Evolutionary conservation across 1,140 invertebrate species (phyloP).

Genomic region (Lutraria rhynchaena): DNA sequence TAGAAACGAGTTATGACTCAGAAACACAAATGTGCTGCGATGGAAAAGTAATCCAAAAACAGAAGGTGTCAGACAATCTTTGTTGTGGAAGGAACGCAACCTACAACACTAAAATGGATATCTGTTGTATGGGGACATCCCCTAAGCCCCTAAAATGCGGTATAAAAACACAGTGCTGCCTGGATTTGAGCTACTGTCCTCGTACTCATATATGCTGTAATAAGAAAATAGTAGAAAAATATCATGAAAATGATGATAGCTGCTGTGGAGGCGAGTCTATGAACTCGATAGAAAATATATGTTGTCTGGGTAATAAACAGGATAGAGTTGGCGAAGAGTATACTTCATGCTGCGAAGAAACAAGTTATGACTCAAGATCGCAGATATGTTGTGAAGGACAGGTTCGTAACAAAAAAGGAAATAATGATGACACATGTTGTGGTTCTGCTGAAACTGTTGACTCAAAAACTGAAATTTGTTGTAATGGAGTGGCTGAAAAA

Average conservation of each 20-base stretch:
- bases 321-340: conserved; percentile 2
- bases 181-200: conserved; percentile 15
- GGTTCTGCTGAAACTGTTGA: conserved; percentile 1
- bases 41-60: not conserved
- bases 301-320: conserved; percentile 33
- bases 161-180: conserved; percentile 3
- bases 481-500: not conserved
- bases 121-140: conserved; percentile 22
- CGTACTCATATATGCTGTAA: conserved; percentile 7
- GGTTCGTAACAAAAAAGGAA: conserved; percentile 1
- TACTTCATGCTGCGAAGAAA: conserved; percentile 37
- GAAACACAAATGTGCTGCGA: conserved; percentile 33
- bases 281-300: conserved; percentile 33
- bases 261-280: conserved; percentile 42
- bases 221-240: not conserved
- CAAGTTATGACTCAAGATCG: conserved; percentile 3
- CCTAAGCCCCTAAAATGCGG: conserved; percentile 17
- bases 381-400: conserved; percentile 46
- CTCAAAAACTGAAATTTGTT: conserved; percentile 10
- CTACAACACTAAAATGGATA: conserved; percentile 4
- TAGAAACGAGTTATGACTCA: conserved; percentile 26
- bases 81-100: conserved; percentile 26
- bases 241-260: conserved; percentile 25
- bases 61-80: not conserved
- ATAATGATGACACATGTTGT: conserved; percentile 40